Evolutionary conservation across 1,140 invertebrate genomes (phyloP).

Genomic region (Atta colombica): DNA sequence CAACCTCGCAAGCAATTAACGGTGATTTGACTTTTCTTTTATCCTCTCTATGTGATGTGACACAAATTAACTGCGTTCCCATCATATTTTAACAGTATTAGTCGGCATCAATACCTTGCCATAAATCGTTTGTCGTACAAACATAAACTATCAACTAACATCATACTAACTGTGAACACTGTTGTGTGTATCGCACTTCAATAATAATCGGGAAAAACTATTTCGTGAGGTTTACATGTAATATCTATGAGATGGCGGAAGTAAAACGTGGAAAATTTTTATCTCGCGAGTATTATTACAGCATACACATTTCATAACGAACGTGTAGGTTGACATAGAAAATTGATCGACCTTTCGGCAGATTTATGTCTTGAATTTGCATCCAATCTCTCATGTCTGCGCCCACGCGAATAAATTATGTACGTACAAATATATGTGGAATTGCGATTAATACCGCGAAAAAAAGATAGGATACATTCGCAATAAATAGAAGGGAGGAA

Average conservation of each 20-base stretch:
- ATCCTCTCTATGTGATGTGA: constrained; percentile 14
- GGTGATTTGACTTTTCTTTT: constrained; percentile 40
- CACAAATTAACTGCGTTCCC: constrained; percentile 60
- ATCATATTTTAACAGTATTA: constrained; percentile 22
- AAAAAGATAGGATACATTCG: constrained; percentile 20
- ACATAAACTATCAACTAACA: constrained; percentile 26
- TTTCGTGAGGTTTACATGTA: neutral
- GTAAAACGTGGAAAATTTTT: constrained; percentile 35
- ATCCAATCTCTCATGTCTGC: constrained; percentile 54
- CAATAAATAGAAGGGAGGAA: neutral
- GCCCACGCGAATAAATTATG: constrained; percentile 45
- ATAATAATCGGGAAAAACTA: constrained; percentile 37
- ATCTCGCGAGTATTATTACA: constrained; percentile 3
- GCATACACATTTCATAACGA: constrained; percentile 40
- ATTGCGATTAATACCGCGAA: constrained; percentile 17
- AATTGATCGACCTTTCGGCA: constrained; percentile 60
- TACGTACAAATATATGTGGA: constrained; percentile 33
- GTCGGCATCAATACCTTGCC: constrained; percentile 19
- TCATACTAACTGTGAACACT: constrained; percentile 6
- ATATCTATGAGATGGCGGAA: constrained; percentile 38
- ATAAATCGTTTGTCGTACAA: constrained; percentile 41
- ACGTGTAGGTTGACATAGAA: constrained; percentile 61
- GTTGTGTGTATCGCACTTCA: neutral
- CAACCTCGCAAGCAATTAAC: constrained; percentile 20
- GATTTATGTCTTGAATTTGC: constrained; percentile 57